Evolutionary conservation across 2,797 vertebrate species (phyloP).

Genomic region (Menidia menidia): DNA sequence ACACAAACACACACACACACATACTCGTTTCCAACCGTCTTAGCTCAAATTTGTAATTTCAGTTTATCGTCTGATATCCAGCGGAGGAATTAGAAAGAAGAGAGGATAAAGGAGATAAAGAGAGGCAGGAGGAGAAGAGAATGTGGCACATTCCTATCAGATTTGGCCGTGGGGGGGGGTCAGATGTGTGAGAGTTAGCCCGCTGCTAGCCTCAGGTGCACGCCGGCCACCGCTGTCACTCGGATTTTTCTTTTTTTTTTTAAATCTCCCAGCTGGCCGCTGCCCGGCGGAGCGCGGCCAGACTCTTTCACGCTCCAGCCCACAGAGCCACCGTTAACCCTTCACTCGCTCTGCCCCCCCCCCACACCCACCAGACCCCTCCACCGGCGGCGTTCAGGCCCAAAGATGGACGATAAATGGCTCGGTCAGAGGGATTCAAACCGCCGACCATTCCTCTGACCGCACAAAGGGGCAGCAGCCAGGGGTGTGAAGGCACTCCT

Average conservation of each 20-base stretch:
- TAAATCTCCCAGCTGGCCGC: conserved; percentile 61
- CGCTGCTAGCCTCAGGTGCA: conserved; percentile 56
- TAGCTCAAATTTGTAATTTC: conserved; percentile 31
- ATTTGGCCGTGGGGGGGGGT: conserved; percentile 14
- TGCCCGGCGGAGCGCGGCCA: conserved; percentile 47
- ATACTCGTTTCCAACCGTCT: conserved; percentile 2
- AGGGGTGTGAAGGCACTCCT: background rate
- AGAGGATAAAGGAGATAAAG: background rate
- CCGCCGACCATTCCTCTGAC: background rate
- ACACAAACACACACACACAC: background rate
- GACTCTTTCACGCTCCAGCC: conserved; percentile 57
- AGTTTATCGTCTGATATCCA: conserved; percentile 38
- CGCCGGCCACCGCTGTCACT: conserved; percentile 55
- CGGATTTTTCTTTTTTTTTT: conserved; percentile 60
- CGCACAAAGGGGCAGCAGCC: background rate
- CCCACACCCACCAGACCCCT: conserved; percentile 14
- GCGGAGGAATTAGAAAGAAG: conserved; percentile 16
- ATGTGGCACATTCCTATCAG: conserved; percentile 16
- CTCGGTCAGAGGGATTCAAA: conserved; percentile 19
- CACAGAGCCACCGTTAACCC: conserved; percentile 52
- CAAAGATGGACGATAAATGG: background rate
- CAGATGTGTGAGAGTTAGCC: conserved; percentile 46
- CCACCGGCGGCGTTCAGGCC: background rate
- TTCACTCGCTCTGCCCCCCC: background rate
- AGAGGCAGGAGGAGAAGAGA: background rate